Conservation (phyloP, 2,113 vertebrate genomes). For the Calonectris borealis region DNA sequence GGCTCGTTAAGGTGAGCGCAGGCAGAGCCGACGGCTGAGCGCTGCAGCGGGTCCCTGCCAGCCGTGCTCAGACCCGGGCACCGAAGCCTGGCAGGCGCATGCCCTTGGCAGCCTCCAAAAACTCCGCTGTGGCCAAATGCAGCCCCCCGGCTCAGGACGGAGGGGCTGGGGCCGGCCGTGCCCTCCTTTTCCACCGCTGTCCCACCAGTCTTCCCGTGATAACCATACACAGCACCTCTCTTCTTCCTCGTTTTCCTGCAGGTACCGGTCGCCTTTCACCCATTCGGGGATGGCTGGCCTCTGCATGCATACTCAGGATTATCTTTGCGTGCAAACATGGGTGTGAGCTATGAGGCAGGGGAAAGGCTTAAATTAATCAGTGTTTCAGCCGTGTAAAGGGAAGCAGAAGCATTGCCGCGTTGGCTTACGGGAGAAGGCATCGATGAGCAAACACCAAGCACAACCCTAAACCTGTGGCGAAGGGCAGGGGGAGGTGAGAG, state of each 20-base stretch:
- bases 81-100: rapidly evolving
- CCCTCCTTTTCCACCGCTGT: not conserved
- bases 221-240: not conserved
- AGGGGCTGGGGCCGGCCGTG: not conserved
- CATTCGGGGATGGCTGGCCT: too few relatives aligned
- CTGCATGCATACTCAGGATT: not conserved
- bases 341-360: too few relatives aligned
- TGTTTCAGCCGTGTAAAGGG: not conserved
- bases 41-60: not conserved
- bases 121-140: not conserved
- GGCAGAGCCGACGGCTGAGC: not conserved
- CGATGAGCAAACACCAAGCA: not conserved
- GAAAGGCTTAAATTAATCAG: not conserved
- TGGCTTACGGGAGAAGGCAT: not conserved
- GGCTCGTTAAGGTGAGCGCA: not conserved
- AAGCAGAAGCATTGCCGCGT: rapidly evolving
- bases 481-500: not conserved
- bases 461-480: rapidly evolving
- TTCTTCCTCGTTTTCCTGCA: too few relatives aligned
- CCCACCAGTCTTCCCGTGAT: not conserved
- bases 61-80: not conserved
- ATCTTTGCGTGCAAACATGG: not conserved
- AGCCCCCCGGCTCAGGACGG: not conserved
- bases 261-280: not conserved
- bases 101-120: not conserved